Conservation (phyloP, 2,888 invertebrate species). For the Ophion obscuratus region DNA sequence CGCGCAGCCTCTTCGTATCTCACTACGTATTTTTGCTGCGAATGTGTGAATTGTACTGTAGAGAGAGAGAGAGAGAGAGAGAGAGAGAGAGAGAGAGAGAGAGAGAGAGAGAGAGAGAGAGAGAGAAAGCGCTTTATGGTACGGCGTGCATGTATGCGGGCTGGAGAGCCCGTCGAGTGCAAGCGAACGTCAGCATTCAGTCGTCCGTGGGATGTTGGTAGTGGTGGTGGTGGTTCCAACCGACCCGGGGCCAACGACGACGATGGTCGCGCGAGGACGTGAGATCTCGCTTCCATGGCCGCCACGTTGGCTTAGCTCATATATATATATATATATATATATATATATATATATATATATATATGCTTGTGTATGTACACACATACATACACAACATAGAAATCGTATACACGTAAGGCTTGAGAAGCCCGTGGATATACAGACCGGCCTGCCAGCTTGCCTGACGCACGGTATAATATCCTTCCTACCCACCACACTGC, state of each 20-base stretch:
- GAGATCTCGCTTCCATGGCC: constrained; percentile 65
- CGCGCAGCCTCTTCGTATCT: constrained; percentile 32
- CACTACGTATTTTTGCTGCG: constrained; percentile 23
- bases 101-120: too few species aligned
- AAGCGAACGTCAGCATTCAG: constrained; percentile 64
- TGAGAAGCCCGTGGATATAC: constrained; percentile 43
- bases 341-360: constrained; percentile 5
- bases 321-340: constrained; percentile 20
- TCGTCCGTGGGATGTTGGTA: constrained; percentile 69
- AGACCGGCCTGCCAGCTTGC: constrained; percentile 48
- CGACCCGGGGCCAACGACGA: constrained; percentile 60
- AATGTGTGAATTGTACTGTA: not conserved
- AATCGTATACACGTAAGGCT: constrained; percentile 10
- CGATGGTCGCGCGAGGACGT: constrained; percentile 55
- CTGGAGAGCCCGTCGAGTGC: constrained; percentile 54
- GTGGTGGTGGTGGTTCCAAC: constrained; percentile 59
- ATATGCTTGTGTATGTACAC: constrained; percentile 14
- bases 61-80: too few species aligned
- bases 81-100: too few species aligned
- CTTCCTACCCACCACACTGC: constrained; percentile 42
- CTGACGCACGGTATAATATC: constrained; percentile 57
- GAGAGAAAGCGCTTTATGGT: constrained; percentile 2
- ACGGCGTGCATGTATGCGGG: constrained; percentile 13
- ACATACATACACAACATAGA: constrained; percentile 9
- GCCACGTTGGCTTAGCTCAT: constrained; percentile 33